phyloP scores from a whole-genome alignment of 1,140 invertebrate species.

The Xylocopa sonorina region DNA sequence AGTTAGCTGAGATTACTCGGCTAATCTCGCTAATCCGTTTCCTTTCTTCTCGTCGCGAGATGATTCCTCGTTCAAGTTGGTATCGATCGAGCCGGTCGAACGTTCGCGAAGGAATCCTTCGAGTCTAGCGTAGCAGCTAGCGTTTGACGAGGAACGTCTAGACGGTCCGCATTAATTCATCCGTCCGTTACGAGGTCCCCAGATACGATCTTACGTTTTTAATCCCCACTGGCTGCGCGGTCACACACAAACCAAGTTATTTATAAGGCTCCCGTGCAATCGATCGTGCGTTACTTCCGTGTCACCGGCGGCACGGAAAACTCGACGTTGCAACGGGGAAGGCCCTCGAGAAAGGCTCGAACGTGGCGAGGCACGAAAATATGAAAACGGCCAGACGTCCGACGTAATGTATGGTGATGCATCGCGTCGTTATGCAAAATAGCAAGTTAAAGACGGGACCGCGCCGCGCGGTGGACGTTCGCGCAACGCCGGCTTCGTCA shows the following conservation, averaged over 20 bases:
- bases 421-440: conserved; percentile 42
- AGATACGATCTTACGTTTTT: conserved; percentile 27
- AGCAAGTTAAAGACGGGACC: conserved; percentile 27
- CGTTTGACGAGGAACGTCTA: no score
- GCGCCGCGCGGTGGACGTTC: conserved; percentile 1
- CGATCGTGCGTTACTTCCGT: conserved; percentile 66
- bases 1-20: conserved; percentile 36
- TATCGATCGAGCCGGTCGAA: not conserved
- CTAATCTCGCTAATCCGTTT: conserved; percentile 56
- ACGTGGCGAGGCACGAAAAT: conserved; percentile 31
- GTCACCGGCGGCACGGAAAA: conserved; percentile 54
- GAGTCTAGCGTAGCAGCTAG: not conserved
- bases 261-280: conserved; percentile 60
- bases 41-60: not conserved
- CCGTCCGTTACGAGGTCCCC: no score
- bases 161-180: no score
- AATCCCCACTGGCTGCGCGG: conserved; percentile 34
- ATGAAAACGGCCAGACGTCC: conserved; percentile 17
- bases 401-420: conserved; percentile 37
- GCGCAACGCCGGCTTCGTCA: conserved; percentile 34
- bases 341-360: conserved; percentile 38
- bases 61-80: not conserved
- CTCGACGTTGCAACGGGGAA: conserved; percentile 14
- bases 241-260: conserved; percentile 55
- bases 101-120: not conserved